Evolutionary conservation across 2,113 vertebrate species (phyloP), one percentile per base, ranked within the genome.

Genomic region (Pteropus alecto): DNA sequence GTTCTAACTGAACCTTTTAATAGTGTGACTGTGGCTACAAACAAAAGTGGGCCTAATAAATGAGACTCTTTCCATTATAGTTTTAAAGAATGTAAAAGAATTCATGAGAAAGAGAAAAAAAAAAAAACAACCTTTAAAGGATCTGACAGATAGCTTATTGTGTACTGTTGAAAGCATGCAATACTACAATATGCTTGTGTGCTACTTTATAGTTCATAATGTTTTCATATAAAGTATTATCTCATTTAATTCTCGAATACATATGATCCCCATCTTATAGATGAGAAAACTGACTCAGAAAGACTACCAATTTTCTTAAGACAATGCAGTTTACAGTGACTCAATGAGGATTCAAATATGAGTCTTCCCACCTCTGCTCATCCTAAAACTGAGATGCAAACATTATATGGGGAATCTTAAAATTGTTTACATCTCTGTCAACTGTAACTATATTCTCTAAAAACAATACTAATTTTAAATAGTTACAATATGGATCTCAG

Each of bases 1-100:
- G 51, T 94, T 93, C 67, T 58, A 94, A 97, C 65, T 46, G 51
- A 82, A 94, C 12, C 19, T 77, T 94, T 84, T 58, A 68, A 88
- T 22, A 38, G 5, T 70, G 28, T 93, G 65, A 38, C 30, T 83
- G 30, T 82, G 56, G 24, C 43, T 46, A 93, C 30, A 78, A 85
- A 95, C 1, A 78, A 60, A 94, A 93, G 54, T 56, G 88, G 58
- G 41, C 33, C 48, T 71, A 93, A 93, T 78, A 95, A 93, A 68
- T 78, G 41, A 86, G 54, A 68, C 46, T 88, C 41, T 87, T 82
- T 71, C 77, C 6, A 74, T 65, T 86, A 61, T 21, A 77, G 46
- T 81, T 51, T 93, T 92, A 90, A 87, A 35, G 38, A 86, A 70
- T 43, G 6, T 81, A 48, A 94, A 92, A 94, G 54, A 16, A 70